Base-by-base conservation (phyloP, 1,140 invertebrate species). In the Oncopeltus fasciatus region DNA sequence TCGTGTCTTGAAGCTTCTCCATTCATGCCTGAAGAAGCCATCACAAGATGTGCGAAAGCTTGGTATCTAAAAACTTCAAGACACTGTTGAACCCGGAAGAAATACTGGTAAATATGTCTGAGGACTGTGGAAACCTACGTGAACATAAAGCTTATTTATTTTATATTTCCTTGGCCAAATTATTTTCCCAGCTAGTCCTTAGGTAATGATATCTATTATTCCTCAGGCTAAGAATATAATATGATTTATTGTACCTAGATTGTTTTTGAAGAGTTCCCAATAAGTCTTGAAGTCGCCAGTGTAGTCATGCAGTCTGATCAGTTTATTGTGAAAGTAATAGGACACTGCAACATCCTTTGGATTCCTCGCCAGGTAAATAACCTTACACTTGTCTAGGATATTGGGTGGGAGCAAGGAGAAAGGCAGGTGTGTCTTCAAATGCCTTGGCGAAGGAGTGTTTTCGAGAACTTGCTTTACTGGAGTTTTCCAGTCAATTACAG, bases 331-430 rank as follows among this genome's bases (percentile, higher is more conserved):
- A 72, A 91, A 83, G 70, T 84, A 93, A 72, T 85, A 91, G 0
- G 89, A 92, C 0, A 92, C 86, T 2, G 81, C 86, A 1, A 90
- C 84, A 72, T 92, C 90, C 72, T 90, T 89, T 0, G 90, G 88
- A 74, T 92, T 90, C 57, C 91, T 76, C 2, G 84, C 83, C 0
- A 90, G 81, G 68, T 89, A 90, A 5, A 90, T 76, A 12, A 88
- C 66, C 38, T 66, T 68, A 53, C 49, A 66, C 5, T 49, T 64
- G 46, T 68, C 61, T 4, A 66, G 28, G 9, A 88, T 71, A 66
- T 78, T 76, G 1, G 82, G 81, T 0, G 87, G 85, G 27, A 91
- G 69, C 11, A 90, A 72, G 49, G 80, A 76, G 64, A 88, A 77
- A 1, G 84, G 83, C 21, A 77, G 64, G 65, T 80, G 75, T 31